Percentiles rank a stretch among this genome's conserved stretches.
Evolutionary conservation across 2,888 invertebrate species (phyloP).

Genomic region (Apodemia zela): DNA sequence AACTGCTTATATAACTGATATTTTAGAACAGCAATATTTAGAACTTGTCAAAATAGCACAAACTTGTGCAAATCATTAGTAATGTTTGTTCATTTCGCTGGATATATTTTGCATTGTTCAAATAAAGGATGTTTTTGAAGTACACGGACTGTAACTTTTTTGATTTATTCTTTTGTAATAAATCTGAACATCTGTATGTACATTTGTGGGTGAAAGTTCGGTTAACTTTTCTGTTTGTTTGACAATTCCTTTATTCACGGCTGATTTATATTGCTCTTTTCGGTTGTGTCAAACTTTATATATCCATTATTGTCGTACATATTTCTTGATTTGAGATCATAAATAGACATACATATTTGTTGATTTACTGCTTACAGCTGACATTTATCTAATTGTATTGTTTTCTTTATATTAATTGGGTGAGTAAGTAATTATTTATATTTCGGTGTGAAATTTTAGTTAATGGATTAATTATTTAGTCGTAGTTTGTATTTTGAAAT

Average conservation of each 20-base stretch:
- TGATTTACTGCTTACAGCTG: neutral
- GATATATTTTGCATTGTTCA: neutral
- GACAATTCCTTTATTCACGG: conserved; percentile 7
- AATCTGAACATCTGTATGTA: conserved; percentile 23
- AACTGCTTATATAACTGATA: too few relatives aligned
- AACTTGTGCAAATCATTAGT: neutral
- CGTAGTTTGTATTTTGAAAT: too few relatives aligned
- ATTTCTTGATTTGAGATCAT: neutral
- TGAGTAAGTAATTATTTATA: too few relatives aligned
- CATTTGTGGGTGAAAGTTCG: conserved; percentile 1
- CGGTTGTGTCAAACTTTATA: neutral
- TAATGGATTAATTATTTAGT: too few relatives aligned
- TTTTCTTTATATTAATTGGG: too few relatives aligned
- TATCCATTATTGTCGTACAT: neutral
- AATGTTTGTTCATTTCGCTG: neutral
- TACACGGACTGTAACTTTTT: conserved; percentile 27
- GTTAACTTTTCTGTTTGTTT: conserved; percentile 7
- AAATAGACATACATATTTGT: neutral
- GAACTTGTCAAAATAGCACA: neutral
- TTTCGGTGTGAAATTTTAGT: too few relatives aligned
- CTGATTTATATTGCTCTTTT: conserved; percentile 13
- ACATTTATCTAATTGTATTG: neutral
- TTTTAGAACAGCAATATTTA: neutral
- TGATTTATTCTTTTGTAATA: conserved; percentile 34
- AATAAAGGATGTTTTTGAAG: neutral